A percentile compares a stretch with the other conserved stretches of the same genome.
phyloP scores from a whole-genome alignment of 92 coral and sea anemone genomes.

The Isaurus tuberculatus region DNA sequence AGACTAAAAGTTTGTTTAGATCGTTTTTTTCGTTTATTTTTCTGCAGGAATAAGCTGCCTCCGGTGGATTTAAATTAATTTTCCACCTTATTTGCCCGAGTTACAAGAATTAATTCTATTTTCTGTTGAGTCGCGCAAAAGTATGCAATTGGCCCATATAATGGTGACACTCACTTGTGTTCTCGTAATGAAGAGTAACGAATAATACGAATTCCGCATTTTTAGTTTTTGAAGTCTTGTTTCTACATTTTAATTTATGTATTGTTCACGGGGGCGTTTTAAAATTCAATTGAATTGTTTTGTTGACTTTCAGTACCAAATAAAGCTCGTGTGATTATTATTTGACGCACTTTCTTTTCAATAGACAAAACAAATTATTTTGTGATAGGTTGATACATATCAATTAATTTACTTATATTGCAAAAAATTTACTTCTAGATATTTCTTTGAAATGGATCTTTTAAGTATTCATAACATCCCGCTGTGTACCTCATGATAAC shows the following conservation, averaged over 20 bases:
- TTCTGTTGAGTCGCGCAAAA: neutral
- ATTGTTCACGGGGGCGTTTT: too few relatives aligned
- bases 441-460: constrained; percentile 14
- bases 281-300: too few relatives aligned
- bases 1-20: neutral
- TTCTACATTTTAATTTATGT: neutral
- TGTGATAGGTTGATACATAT: constrained; percentile 3
- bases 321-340: neutral
- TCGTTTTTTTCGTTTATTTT: neutral
- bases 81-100: neutral
- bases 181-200: constrained; percentile 13
- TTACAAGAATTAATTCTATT: neutral
- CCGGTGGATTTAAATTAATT: neutral
- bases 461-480: neutral
- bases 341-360: neutral
- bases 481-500: neutral
- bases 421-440: constrained; percentile 1
- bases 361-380: neutral
- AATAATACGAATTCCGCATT: constrained; percentile 12
- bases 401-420: neutral
- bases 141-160: neutral
- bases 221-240: neutral
- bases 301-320: neutral
- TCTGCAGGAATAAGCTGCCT: neutral
- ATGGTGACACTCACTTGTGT: neutral